Conservation (phyloP, 1,140 invertebrate species). For the Danaus plexippus region DNA sequence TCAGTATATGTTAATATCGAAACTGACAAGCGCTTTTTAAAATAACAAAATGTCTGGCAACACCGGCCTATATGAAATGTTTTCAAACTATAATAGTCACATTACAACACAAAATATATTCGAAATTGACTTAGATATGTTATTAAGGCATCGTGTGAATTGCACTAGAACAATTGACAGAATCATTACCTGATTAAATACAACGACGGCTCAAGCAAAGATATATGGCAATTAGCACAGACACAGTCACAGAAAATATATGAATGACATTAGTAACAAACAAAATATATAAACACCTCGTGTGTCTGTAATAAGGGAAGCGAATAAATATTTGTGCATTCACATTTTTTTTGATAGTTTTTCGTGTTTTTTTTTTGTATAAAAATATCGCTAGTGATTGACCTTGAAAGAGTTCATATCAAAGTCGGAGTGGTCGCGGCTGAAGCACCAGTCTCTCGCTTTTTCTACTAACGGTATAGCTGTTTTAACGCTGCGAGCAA, state of each 20-base stretch:
- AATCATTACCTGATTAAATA: conserved; percentile 48
- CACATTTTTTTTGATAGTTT: conserved; percentile 59
- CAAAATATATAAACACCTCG: conserved; percentile 69
- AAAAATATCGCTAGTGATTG: conserved; percentile 54
- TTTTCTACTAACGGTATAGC: conserved; percentile 58
- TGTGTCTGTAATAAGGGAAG: conserved; percentile 52
- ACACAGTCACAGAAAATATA: conserved; percentile 33
- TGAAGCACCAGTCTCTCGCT: conserved; percentile 60
- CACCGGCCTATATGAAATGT: conserved; percentile 14
- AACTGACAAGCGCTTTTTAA: conserved; percentile 54
- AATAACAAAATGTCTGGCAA: conserved; percentile 26
- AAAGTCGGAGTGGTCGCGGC: conserved; percentile 42
- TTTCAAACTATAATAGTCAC: conserved; percentile 18
- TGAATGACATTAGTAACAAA: conserved; percentile 39
- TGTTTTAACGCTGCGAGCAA: conserved; percentile 58
- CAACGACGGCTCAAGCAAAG: conserved; percentile 68
- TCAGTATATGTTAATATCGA: conserved; percentile 56
- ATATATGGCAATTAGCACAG: conserved; percentile 54
- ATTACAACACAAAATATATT: conserved; percentile 52
- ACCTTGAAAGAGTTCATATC: conserved; percentile 44
- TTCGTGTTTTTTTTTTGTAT: conserved; percentile 48
- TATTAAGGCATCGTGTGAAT: conserved; percentile 72
- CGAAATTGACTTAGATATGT: conserved; percentile 70
- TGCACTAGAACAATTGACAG: conserved; percentile 62
- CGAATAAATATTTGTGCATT: conserved; percentile 66